Evolutionary conservation across 2,797 vertebrate species (phyloP), one percentile per base, ranked within the genome.

Genomic region (Siniperca undulata): DNA sequence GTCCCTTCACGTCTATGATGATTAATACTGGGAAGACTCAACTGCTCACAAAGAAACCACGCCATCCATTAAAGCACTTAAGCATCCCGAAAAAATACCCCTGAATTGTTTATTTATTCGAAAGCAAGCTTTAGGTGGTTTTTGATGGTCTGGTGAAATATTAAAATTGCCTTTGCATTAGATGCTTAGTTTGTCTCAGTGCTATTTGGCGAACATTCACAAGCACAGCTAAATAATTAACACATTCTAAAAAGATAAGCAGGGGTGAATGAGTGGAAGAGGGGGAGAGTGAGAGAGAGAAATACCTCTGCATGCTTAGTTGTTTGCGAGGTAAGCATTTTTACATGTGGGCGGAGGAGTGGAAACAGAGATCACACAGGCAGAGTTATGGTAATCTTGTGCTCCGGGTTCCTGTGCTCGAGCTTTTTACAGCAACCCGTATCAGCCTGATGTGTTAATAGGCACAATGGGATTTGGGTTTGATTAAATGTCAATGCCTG

Each of bases 401-500:
- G 88, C 86, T 90, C 77, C 12, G 52, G 86, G 90, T 91, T 94
- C 88, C 88, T 88, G 87, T 90, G 72, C 86, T 87, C 80, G n/a
- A 88, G 92, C 86, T 92, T 94, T 95, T 93, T 93, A 94, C 83
- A 82, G 93, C 90, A 88, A 85, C 87, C 78, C 74, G 65, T 91
- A 93, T 93, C 91, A 89, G 92, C 84, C 86, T 91, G 92, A 94
- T 95, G 93, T 95, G 92, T 92, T 95, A 95, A 95, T 95, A 87
- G 93, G 91, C 92, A 94, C 93, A 90, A 88, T 91, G 94, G 94
- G 93, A 94, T 92, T 94, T 90, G 86, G 81, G 88, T 92, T 93
- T 95, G 94, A 95, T 95, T 95, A 95, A 95, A 95, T 95, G 94
- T 94, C 92, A 93, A 91, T 92, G 93, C 92, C 94, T 93, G 80